These are phyloP conservation scores for Dipodomys merriami DNA, from an alignment of 2,113 vertebrate species.

Conservation along the genomic window DNA sequence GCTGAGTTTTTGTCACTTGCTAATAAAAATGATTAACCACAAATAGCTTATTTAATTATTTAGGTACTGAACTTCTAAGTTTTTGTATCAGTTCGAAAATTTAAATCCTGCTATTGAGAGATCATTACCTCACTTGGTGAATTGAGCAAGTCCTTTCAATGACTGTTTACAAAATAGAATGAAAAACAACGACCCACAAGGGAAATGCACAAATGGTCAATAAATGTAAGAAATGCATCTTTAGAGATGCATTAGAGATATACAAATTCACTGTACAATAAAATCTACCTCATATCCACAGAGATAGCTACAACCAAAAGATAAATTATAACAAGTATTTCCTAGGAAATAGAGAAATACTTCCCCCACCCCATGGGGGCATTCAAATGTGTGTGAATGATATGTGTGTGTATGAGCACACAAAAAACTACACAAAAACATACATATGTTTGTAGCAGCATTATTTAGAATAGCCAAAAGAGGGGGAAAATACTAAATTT, in stretches of 20 bases:
- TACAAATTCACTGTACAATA: slow-evolving; percentile 8
- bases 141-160: neutral
- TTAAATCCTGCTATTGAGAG: slow-evolving; percentile 1
- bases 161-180: neutral
- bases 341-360: neutral
- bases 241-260: neutral
- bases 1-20: neutral
- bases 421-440: neutral
- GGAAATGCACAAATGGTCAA: neutral
- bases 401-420: neutral
- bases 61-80: neutral
- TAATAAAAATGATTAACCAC: slow-evolving; percentile 30
- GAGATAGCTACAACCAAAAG: neutral
- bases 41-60: slow-evolving; percentile 24
- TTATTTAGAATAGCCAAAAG: neutral
- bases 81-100: slow-evolving; percentile 11
- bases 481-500: neutral
- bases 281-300: neutral
- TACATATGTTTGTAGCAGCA: neutral
- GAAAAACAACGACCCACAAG: neutral
- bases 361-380: too few species aligned
- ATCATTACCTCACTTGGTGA: neutral
- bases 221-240: slow-evolving; percentile 8
- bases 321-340: neutral
- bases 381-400: too few species aligned